These are phyloP conservation scores for Chloromyia formosa DNA, from an alignment of 2,888 invertebrate species.

Conservation along the genomic window DNA sequence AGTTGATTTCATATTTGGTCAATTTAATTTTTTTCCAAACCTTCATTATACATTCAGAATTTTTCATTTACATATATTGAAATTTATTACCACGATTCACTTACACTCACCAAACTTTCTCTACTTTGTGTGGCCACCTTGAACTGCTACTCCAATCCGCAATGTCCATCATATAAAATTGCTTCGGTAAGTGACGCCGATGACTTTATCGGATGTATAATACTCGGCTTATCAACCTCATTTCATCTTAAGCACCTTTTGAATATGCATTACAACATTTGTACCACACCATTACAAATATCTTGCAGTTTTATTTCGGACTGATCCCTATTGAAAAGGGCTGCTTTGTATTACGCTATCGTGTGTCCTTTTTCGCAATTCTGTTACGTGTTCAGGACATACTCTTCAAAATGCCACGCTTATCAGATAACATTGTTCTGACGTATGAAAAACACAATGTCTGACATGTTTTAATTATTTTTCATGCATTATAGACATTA, in stretches of 20 bases:
- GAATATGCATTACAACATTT: conserved; percentile 35
- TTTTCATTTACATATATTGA: too few relatives aligned
- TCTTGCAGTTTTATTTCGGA: neutral
- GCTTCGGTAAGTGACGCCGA: conserved; percentile 21
- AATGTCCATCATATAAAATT: conserved; percentile 21
- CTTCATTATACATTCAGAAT: too few relatives aligned
- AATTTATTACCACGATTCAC: too few relatives aligned
- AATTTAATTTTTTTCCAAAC: too few relatives aligned
- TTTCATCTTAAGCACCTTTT: conserved; percentile 31
- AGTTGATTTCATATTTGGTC: too few relatives aligned
- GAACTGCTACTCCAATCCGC: neutral
- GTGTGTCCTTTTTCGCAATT: conserved; percentile 21
- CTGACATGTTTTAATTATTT: conserved; percentile 50
- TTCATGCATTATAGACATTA: conserved; percentile 38
- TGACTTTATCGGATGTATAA: conserved; percentile 36
- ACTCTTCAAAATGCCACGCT: conserved; percentile 5
- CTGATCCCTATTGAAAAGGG: too few relatives aligned
- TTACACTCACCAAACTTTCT: too few relatives aligned
- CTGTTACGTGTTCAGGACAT: conserved; percentile 17
- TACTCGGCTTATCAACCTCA: conserved; percentile 2
- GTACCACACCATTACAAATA: conserved; percentile 20
- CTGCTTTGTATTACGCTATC: neutral
- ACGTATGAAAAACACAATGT: conserved; percentile 50
- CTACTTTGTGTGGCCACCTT: too few relatives aligned
- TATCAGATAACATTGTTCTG: conserved; percentile 47